Evolutionary conservation across 1,140 invertebrate species (phyloP), one percentile per base, ranked within the genome.

Genomic region (Drosophila orosa): DNA sequence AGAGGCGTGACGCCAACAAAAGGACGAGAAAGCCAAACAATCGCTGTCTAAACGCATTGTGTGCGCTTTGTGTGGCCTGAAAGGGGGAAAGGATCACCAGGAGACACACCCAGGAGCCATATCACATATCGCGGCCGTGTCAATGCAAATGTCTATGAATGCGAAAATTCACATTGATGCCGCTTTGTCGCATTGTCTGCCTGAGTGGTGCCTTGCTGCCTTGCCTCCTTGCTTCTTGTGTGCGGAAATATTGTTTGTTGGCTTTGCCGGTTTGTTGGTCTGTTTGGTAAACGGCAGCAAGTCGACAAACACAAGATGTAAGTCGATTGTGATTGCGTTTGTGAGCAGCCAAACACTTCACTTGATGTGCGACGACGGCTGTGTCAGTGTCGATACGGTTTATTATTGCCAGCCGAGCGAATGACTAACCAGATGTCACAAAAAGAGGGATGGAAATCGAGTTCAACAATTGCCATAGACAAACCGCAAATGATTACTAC

Each of bases 31-130:
- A 72, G 56, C 72, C 76, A 73, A 87, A 87, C 83, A 87, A 87
- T 87, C 78, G 84, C 66, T 89, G 84, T 87, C 83, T 89, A 87
- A 87, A 87, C 72, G 79, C 76, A 87, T 87, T 87, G 83, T 87
- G 63, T 52, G 37, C 50, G 59, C 61, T 83, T 87, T 87, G 84
- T 87, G 47, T 37, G 39, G 24, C 27, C 22, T 44, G 65, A 59
- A 69, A 79, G 47, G 80, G 77, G 37, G 69, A 80, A 86, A 62
- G 79, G 67, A 86, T 87, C 83, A 77, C 75, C 66, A 57, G 65
- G 55, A 67, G 52, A 76, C 54, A 45, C 55, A 54, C 27, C 22
- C 22, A 13, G 45, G 7, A 33, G 27, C 44, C 19, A 29, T 58
- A 35, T 65, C 47, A 40, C 63, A 50, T 78, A 65, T 77, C 71